Percentiles rank a stretch among this genome's conserved stretches.
phyloP scores from a whole-genome alignment of 2,888 invertebrate genomes.

The Trissonchulus sp. region DNA sequence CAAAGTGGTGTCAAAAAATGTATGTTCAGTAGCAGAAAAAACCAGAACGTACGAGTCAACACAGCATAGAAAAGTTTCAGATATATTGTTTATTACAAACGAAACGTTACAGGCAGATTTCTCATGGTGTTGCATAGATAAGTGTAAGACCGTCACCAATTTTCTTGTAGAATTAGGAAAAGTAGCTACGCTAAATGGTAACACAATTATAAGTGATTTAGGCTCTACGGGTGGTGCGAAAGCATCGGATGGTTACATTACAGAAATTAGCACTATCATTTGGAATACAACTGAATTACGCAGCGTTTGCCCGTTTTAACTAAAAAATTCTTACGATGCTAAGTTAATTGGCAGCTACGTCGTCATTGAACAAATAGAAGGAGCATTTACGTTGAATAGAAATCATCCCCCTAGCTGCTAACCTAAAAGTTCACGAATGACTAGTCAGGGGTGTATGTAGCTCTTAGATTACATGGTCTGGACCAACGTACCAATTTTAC shows the following conservation, averaged over 20 bases:
- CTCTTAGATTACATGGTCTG: no score
- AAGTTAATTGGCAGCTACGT: no score
- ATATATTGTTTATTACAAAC: not conserved
- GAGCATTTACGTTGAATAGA: no score
- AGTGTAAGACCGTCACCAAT: not conserved
- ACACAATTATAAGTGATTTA: not conserved
- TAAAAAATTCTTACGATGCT: not conserved
- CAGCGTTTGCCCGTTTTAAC: not conserved
- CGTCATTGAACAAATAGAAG: no score
- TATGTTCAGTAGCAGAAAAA: not conserved
- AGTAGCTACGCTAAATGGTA: not conserved
- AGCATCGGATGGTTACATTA: not conserved
- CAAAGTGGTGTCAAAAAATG: not conserved
- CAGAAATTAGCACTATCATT: not conserved
- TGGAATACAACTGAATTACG: not conserved
- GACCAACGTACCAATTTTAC: no score
- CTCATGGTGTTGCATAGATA: not conserved
- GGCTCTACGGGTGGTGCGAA: not conserved
- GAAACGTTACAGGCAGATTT: not conserved
- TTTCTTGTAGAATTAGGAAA: not conserved
- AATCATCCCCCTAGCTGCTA: no score
- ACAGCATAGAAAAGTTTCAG: not conserved
- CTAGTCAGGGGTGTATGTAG: no score
- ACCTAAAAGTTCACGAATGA: no score
- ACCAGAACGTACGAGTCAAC: not conserved